Evolutionary conservation across 2,797 vertebrate species (phyloP), one percentile per base, ranked within the genome.

Genomic region (Buceros bicornis): DNA sequence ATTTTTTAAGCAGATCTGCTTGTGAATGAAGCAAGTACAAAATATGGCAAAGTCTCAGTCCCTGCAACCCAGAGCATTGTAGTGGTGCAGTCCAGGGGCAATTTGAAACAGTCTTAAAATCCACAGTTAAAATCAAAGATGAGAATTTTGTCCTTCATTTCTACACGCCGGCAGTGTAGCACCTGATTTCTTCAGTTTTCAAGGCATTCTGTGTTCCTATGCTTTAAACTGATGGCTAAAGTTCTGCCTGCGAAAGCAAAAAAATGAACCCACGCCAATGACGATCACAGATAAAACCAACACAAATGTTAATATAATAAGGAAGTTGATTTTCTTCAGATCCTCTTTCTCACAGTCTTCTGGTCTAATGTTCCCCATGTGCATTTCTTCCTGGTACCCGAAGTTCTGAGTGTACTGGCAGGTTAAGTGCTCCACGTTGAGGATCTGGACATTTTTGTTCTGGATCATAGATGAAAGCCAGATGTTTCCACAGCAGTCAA

Each of bases 401-500:
- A 98, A 98, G 73, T 98, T 97, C 56, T 98, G 97, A 19, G 95
- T 82, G 42, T 98, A 97, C 42, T 98, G 94, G 74, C 99, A 99
- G 3, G 57, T 99, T 54, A 98, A 98, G 0, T 96, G 97, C 70
- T 98, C 98, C 7, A 98, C 97, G 6, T 98, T 98, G 0, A 98
- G 98, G 51, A 99, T 98, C 1, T 97, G 97, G 92, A 99, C 98
- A 0, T 97, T 97, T 6, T 98, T 98, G 87, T 97, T 98, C 92
- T 98, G 98, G 51, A 99, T 97, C 97, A 99, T 98, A 6, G 98
- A 97, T 1, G 99, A 97, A 40, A 99, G 98, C 97, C 98, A 98
- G 25, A 98, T 91, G 42, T 99, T 99, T 80, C 98, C 98, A 5
- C 99, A 99, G 98, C 99, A 99, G 92, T 89, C 98, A 28, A 99